Evolutionary conservation across 2,888 invertebrate species (phyloP), one percentile per base, ranked within the genome.

Genomic region (Drosophila acutilabella): DNA sequence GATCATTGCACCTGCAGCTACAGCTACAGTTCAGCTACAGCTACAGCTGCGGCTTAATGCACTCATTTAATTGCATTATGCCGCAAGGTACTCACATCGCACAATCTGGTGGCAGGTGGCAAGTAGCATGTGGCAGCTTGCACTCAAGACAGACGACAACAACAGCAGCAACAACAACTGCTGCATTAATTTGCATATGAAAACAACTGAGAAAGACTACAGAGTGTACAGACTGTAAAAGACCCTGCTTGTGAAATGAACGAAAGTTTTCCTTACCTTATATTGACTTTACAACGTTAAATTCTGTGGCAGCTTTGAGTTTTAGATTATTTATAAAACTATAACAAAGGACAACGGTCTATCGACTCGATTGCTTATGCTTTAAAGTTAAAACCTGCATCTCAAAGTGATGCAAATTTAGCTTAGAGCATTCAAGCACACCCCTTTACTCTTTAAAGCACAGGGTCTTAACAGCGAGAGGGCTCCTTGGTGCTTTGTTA

Each of bases 51-150:
- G 62, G 57, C 88, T 85, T 76, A 78, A 82, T 86, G 86, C 82
- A 85, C 77, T 89, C 89, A 79, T 86, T 88, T 89, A 86, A 86
- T 86, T 86, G 86, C 89, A 86, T 86, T 86, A 89, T 89, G 86
- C 86, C 88, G 75, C 86, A 82, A 82, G 86, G 86, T 71, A 40
- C 74, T 85, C 74, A 77, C 86, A 71, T 68, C 66, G 78, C 71
- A 67, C 64, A 56, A 53, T 60, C 67, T 51, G 67, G 42, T 54
- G 51, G 59, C 64, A 56, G 64, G 64, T 71, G 60, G 62, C 67
- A 71, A 42, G 44, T 62, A 53, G 66, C 58, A 50, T 8, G 54
- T 59, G 33, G 41, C 66, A 47, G 5, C 53, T 58, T 20, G 70
- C 57, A 56, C 78, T 78, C 60, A 71, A 76, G 69, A 57, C 38